phyloP scores from a whole-genome alignment of 2,797 vertebrate genomes.

The Intellagama lesueurii region DNA sequence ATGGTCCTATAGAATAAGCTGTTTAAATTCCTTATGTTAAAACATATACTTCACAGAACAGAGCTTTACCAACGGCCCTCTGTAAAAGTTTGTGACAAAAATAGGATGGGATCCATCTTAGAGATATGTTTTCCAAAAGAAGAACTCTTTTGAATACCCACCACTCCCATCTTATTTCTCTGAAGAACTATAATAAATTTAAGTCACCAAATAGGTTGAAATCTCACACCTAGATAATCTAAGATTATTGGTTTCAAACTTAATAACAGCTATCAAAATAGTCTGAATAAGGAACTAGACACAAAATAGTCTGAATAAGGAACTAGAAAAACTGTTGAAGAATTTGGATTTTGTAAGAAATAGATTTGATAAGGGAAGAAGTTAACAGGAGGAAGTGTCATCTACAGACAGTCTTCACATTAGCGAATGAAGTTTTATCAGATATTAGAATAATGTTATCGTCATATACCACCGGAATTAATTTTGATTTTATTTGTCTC shows the following conservation, averaged over 20 bases:
- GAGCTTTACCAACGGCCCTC: background rate
- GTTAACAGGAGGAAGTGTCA: background rate
- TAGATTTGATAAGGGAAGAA: background rate
- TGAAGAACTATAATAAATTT: background rate
- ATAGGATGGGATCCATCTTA: background rate
- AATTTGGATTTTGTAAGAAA: background rate
- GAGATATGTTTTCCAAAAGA: background rate
- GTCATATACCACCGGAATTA: background rate
- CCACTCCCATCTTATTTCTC: background rate
- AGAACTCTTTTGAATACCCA: background rate
- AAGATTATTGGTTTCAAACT: background rate
- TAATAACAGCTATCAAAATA: background rate
- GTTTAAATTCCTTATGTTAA: background rate
- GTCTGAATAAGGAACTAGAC: background rate
- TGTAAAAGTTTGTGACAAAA: background rate
- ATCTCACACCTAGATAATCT: background rate
- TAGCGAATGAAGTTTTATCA: background rate
- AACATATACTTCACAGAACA: background rate
- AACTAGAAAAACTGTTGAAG: background rate
- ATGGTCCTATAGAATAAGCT: background rate
- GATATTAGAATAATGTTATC: background rate
- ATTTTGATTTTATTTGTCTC: background rate
- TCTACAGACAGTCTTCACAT: background rate
- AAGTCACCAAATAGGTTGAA: background rate
- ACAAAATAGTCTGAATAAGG: background rate